Conservation (phyloP, 2,888 invertebrate genomes). For the Eutolmus rufibarbis region DNA sequence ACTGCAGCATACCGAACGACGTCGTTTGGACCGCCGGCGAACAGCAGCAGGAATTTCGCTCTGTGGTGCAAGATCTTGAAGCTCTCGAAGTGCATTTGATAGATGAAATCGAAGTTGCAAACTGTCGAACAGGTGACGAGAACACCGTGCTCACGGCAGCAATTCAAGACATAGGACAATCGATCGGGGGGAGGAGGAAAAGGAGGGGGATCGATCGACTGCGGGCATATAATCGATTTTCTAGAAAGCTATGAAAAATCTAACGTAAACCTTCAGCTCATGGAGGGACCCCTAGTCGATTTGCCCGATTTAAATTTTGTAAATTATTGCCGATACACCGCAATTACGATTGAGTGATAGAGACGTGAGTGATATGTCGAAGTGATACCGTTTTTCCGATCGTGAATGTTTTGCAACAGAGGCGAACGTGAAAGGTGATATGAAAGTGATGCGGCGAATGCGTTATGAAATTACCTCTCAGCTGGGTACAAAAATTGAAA, state of each 20-base stretch:
- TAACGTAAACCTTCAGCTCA: neutral
- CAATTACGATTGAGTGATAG: neutral
- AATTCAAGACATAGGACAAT: neutral
- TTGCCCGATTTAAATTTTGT: neutral
- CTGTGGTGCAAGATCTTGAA: neutral
- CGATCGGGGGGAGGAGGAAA: neutral
- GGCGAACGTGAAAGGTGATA: neutral
- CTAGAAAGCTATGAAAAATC: neutral
- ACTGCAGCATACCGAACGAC: neutral
- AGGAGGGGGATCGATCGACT: neutral
- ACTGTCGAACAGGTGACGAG: neutral
- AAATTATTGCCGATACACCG: neutral
- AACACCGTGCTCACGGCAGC: neutral
- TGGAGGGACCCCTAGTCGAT: neutral
- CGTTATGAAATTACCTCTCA: neutral
- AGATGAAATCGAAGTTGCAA: neutral
- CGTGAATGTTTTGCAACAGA: neutral
- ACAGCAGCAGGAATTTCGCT: neutral
- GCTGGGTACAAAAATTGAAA: neutral
- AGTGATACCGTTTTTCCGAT: neutral
- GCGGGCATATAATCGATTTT: neutral
- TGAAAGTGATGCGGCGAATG: neutral
- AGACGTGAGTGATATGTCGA: neutral
- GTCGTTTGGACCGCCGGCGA: neutral
- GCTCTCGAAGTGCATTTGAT: neutral